These are phyloP conservation scores for Mayetiola destructor DNA, from an alignment of 2,888 invertebrate genomes.

Conservation along the genomic window DNA sequence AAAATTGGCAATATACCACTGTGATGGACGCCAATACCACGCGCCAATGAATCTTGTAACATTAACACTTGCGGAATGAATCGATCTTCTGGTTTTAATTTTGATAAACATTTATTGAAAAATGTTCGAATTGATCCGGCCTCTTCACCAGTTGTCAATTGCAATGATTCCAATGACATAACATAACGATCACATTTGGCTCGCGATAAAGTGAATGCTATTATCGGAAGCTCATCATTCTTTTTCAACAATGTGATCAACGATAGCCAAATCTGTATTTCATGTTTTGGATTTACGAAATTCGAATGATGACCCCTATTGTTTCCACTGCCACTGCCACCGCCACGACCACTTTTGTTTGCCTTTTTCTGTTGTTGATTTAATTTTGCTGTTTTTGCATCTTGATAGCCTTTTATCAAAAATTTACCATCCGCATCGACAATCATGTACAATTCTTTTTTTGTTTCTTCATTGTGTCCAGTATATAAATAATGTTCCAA, in stretches of 20 bases:
- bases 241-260: constrained; percentile 69
- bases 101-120: constrained; percentile 68
- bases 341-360: constrained; percentile 5
- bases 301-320: constrained; percentile 23
- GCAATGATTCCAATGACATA: constrained; percentile 46
- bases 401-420: constrained; percentile 46
- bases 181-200: constrained; percentile 44
- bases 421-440: constrained; percentile 62
- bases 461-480: constrained; percentile 55
- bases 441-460: constrained; percentile 61
- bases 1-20: constrained; percentile 94
- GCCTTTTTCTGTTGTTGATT: constrained; percentile 19
- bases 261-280: constrained; percentile 68
- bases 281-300: constrained; percentile 45
- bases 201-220: constrained; percentile 83
- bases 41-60: constrained; percentile 54
- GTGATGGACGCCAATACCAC: constrained; percentile 95
- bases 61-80: constrained; percentile 70
- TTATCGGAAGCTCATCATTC: constrained; percentile 77
- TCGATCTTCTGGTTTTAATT: constrained; percentile 73
- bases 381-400: constrained; percentile 40
- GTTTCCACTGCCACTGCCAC: background rate
- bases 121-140: constrained; percentile 73
- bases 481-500: constrained; percentile 88
- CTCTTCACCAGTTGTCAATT: constrained; percentile 72